These are phyloP conservation scores for Pyrgilauda ruficollis DNA, from an alignment of 2,113 vertebrate species.

Conservation along the genomic window DNA sequence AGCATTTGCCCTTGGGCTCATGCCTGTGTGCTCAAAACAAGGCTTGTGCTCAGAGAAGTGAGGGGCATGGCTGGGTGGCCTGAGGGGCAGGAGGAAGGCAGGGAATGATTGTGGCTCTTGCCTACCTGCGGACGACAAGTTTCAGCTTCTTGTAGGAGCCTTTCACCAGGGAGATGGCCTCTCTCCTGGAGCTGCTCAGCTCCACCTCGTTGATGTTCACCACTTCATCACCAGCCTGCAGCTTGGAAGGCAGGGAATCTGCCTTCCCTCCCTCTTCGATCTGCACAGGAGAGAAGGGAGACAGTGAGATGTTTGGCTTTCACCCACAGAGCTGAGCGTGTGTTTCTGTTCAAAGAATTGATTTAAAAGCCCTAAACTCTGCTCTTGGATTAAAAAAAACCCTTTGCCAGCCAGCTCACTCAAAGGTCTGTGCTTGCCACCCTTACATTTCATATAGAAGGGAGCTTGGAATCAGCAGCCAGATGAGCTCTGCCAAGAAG, in stretches of 20 bases:
- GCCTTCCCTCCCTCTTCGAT: constrained; percentile 89
- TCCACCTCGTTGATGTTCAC: constrained; percentile 87
- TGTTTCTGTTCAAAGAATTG: neutral
- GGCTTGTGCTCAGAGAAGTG: neutral
- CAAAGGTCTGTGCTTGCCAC: neutral
- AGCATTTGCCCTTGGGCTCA: neutral
- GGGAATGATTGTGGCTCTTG: neutral
- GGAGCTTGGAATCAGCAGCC: neutral
- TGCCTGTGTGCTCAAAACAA: neutral
- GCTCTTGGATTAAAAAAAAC: neutral
- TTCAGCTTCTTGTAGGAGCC: constrained; percentile 87
- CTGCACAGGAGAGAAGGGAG: constrained; percentile 66
- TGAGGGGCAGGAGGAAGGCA: neutral
- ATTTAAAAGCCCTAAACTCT: neutral
- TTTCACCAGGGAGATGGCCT: constrained; percentile 91
- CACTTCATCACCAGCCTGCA: constrained; percentile 86
- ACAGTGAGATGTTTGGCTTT: neutral
- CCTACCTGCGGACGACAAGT: constrained; percentile 88
- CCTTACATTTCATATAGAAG: neutral
- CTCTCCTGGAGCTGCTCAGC: constrained; percentile 86
- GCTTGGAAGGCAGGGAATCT: constrained; percentile 71
- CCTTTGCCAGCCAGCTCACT: neutral
- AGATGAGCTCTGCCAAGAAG: neutral
- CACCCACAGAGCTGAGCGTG: neutral
- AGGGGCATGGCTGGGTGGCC: neutral